phyloP scores from a whole-genome alignment of 2,888 invertebrate genomes.

The Aporophyla nigra region DNA sequence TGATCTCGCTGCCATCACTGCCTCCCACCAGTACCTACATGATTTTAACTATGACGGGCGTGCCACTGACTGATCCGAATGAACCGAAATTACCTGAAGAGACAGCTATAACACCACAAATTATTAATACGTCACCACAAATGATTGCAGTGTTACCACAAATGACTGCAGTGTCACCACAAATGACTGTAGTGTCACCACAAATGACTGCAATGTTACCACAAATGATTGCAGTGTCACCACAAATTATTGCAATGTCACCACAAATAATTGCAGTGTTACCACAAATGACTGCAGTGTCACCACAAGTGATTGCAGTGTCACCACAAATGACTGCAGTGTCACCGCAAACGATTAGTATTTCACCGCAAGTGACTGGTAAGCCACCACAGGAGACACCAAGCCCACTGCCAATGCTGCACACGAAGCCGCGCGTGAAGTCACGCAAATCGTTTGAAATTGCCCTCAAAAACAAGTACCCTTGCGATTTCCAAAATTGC shows the following conservation, averaged over 20 bases:
- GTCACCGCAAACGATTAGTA: background rate
- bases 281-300: background rate
- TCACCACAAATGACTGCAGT: background rate
- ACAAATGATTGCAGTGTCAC: no score
- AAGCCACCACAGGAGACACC: background rate
- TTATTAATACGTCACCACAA: no score
- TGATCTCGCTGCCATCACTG: background rate
- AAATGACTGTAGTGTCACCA: no score
- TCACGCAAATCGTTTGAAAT: background rate
- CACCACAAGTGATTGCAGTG: background rate
- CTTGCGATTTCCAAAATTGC: conserved; percentile 22
- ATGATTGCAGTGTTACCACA: no score
- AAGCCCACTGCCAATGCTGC: background rate
- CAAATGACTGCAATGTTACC: no score
- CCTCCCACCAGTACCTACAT: background rate
- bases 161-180: no score
- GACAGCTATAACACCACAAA: background rate
- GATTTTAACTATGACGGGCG: background rate
- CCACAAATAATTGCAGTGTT: no score
- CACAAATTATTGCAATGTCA: no score
- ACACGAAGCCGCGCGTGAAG: background rate
- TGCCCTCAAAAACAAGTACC: background rate
- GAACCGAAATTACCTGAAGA: background rate
- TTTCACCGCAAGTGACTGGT: background rate
- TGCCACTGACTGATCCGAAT: background rate